phyloP scores from a whole-genome alignment of 2,888 invertebrate species.

The Drosophila merina region DNA sequence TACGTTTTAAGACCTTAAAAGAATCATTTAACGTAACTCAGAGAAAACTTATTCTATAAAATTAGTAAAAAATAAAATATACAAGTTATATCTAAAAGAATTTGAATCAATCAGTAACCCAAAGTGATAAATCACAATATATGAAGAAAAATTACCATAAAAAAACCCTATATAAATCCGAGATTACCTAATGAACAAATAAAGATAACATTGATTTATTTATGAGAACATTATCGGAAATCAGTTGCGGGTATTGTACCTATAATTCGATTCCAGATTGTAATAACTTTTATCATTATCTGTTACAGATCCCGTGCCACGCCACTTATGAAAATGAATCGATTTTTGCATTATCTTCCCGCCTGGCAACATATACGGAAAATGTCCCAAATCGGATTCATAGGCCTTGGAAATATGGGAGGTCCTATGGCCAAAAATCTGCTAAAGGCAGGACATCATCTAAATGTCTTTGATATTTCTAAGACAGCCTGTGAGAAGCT shows the following conservation, averaged over 20 bases:
- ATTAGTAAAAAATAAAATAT: background rate
- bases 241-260: background rate
- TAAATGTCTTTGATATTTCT: conserved; percentile 93
- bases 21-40: background rate
- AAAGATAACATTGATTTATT: background rate
- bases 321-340: background rate
- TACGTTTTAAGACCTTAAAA: background rate
- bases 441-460: conserved; percentile 91
- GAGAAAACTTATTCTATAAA: background rate
- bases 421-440: conserved; percentile 96
- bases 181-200: background rate
- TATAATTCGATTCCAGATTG: background rate
- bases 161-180: background rate
- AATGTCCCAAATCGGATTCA: conserved; percentile 90
- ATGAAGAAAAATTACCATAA: background rate
- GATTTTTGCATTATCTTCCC: background rate
- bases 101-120: background rate
- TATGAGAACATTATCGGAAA: background rate
- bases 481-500: conserved; percentile 87
- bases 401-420: conserved; percentile 99
- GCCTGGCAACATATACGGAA: conserved; percentile 73
- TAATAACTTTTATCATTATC: background rate
- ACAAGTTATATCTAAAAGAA: too few species aligned
- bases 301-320: background rate
- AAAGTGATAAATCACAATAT: background rate